Evolutionary conservation across 1,140 invertebrate species (phyloP).

Genomic region (Polypedilum pembai): DNA sequence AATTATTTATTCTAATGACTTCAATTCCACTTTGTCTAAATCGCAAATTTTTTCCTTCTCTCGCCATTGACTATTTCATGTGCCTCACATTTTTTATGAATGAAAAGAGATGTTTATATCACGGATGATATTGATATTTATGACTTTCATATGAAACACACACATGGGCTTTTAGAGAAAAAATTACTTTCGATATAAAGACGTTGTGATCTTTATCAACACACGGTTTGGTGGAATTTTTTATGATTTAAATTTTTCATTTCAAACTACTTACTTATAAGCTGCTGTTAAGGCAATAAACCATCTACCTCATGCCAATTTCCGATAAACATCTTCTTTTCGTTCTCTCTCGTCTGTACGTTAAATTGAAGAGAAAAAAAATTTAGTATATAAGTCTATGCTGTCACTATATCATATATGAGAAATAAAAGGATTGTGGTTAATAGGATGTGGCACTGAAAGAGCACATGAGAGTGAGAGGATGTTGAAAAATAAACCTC

Average conservation of each 20-base stretch:
- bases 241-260: not conserved
- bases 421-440: too few relatives aligned
- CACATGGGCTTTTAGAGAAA: not conserved
- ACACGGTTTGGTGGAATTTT: not conserved
- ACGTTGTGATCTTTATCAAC: not conserved
- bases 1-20: constrained; percentile 24
- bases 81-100: not conserved
- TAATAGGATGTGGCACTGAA: not conserved
- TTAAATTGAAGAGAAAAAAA: not conserved
- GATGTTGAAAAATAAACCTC: not conserved
- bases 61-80: not conserved
- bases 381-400: too few relatives aligned
- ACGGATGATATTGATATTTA: constrained; percentile 18
- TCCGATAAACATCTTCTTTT: not conserved
- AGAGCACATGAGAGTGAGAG: not conserved
- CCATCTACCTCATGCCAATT: not conserved
- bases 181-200: not conserved
- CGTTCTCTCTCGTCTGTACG: not conserved
- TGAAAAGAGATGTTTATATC: not conserved
- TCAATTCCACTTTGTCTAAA: constrained; percentile 14
- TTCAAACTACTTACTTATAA: not conserved
- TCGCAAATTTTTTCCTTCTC: not conserved
- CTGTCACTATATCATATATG: too few relatives aligned
- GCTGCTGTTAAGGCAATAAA: constrained; percentile 2
- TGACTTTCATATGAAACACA: not conserved